Evolutionary conservation across 1,140 invertebrate genomes (phyloP), one percentile per base, ranked within the genome.

Genomic region (Lysiphlebus fabarum): DNA sequence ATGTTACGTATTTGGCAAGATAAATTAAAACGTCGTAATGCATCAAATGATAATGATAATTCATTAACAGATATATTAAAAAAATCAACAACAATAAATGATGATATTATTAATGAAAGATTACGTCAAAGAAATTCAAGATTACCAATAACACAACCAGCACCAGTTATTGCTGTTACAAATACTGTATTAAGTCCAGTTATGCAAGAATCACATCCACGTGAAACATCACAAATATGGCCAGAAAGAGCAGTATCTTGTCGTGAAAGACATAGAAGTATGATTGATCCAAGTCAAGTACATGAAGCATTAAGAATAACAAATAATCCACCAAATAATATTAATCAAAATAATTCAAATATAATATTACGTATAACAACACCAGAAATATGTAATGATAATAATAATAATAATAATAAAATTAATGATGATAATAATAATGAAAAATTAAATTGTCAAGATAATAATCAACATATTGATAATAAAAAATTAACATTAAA

Each of bases 271-370:
- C 70, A 77, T 6, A 66, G 77, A 8, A 81, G 79, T 55, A 80
- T 82, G 77, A 82, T 82, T 43, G 81, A 82, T 62, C 80, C 81
- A 0, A 75, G 75, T 10, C 81, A 82, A 49, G 74, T 76, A 0
- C 70, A 68, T 17, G 75, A 77, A 61, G 72, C 75, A 6, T 67
- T 75, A 17, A 61, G 73, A 53, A 26, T 78, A 34, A 66, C 74
- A 1, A 77, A 51, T 51, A 73, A 73, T 58, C 73, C 74, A 8
- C 70, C 76, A 0, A 75, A 69, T 60, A 73, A 71, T 33, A 68
- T 74, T 7, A 74, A 75, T 45, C 59, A 59, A 14, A 41, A n/a
- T n/a, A n/a, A 59, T 10, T 50, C 41, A 7, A 65, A 53, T 33
- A 17, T 54, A 5, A 12, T 50, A 11, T 42, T 60, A 26, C 17